Evolutionary conservation across 2,113 vertebrate genomes (phyloP).

Genomic region (Cinclus cinclus): DNA sequence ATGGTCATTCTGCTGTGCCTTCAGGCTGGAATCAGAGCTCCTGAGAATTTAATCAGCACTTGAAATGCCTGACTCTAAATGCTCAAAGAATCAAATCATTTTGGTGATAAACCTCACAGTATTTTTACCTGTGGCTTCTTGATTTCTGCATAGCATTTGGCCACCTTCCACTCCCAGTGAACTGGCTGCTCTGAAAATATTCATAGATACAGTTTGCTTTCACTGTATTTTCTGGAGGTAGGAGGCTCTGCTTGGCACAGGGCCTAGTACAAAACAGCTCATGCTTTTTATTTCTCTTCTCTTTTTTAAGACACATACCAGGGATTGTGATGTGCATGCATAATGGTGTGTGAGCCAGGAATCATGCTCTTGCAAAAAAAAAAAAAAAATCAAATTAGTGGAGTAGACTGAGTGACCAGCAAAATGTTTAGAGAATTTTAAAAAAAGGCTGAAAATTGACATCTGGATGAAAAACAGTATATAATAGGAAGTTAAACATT

Average conservation of each 20-base stretch:
- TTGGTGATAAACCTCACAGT: neutral
- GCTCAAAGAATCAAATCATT: neutral
- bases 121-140: neutral
- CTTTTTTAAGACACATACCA: constrained; percentile 2
- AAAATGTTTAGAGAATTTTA: neutral
- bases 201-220: neutral
- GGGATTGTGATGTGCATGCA: neutral
- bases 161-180: neutral
- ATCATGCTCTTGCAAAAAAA: neutral
- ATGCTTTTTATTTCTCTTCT: neutral
- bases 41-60: neutral
- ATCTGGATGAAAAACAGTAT: constrained; percentile 10
- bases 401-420: neutral
- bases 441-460: neutral
- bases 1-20: neutral
- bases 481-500: neutral
- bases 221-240: constrained; percentile 3
- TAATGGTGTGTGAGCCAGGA: neutral
- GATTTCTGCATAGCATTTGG: neutral
- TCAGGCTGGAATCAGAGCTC: neutral
- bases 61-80: neutral
- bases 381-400: neutral
- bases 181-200: neutral
- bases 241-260: constrained; percentile 12
- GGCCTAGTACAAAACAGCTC: constrained; percentile 34